Conservation (phyloP, 2,888 invertebrate species). For the Hypomecis punctinalis region DNA sequence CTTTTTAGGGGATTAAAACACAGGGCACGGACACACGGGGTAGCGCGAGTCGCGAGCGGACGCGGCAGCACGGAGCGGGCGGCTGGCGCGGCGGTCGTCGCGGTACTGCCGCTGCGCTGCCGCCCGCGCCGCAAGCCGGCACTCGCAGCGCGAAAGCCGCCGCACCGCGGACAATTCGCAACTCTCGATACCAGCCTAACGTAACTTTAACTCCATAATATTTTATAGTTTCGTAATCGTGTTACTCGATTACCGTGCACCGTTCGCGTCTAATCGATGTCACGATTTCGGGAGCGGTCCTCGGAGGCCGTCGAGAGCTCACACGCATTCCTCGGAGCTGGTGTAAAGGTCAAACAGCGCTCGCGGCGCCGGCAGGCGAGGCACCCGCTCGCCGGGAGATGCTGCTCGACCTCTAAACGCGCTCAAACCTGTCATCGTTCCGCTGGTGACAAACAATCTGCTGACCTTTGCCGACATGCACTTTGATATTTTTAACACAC, state of each 20-base stretch:
- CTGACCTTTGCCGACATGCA: constrained; percentile 35
- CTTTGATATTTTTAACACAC: constrained; percentile 33
- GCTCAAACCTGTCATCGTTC: constrained; percentile 40
- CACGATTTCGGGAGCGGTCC: constrained; percentile 78
- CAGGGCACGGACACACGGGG: constrained; percentile 67
- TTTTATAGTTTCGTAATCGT: constrained; percentile 82
- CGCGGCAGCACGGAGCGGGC: constrained; percentile 50
- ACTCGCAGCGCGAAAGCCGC: constrained; percentile 37
- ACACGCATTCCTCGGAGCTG: constrained; percentile 53
- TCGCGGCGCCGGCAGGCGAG: constrained; percentile 18
- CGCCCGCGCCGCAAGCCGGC: constrained; percentile 31
- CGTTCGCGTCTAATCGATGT: constrained; percentile 75
- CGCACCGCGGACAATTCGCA: constrained; percentile 60
- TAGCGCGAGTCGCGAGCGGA: constrained; percentile 51
- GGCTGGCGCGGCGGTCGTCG: constrained; percentile 53
- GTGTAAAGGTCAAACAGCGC: constrained; percentile 54
- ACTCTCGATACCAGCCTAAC: constrained; percentile 71
- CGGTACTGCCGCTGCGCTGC: constrained; percentile 57
- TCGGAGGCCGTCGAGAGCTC: constrained; percentile 53
- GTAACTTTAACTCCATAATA: constrained; percentile 81
- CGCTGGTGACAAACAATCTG: constrained; percentile 31
- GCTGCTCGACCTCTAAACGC: constrained; percentile 43
- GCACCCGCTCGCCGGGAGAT: constrained; percentile 30
- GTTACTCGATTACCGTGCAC: constrained; percentile 77
- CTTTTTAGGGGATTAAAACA: constrained; percentile 65